Percentiles rank a stretch among this genome's conserved stretches.
These are phyloP conservation scores for Nycticebus coucang DNA, from an alignment of 2,113 vertebrate genomes.

Conservation along the genomic window DNA sequence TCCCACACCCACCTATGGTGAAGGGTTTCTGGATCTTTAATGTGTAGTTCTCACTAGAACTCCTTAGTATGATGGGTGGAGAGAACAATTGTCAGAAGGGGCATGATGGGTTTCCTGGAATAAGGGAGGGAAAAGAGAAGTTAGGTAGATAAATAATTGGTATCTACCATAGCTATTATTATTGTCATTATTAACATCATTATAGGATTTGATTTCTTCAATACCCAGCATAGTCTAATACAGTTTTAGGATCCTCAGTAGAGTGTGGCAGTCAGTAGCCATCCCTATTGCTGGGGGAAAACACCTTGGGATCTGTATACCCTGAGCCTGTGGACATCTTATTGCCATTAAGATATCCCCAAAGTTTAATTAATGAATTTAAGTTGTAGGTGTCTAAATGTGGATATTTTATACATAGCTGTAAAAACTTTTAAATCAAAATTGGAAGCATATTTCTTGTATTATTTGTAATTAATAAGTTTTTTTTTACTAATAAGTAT, in stretches of 20 bases:
- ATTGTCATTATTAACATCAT: neutral
- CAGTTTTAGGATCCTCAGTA: neutral
- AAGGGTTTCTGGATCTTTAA: neutral
- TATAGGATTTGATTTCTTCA: neutral
- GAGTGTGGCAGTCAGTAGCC: neutral
- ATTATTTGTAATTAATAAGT: neutral
- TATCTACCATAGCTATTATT: neutral
- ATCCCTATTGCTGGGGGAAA: neutral
- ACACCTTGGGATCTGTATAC: neutral
- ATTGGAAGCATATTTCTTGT: neutral
- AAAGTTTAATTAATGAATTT: slow-evolving; percentile 37
- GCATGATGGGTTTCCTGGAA: neutral
- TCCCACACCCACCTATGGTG: neutral
- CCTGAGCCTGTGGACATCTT: neutral
- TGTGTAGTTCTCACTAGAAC: neutral
- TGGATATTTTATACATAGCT: neutral
- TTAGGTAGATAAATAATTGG: neutral
- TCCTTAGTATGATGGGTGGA: too few relatives aligned
- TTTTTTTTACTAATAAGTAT: neutral
- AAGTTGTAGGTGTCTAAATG: neutral
- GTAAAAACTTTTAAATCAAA: neutral
- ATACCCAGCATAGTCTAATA: neutral
- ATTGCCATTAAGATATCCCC: neutral
- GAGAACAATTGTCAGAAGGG: neutral
- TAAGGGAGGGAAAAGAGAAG: neutral